A percentile compares a stretch with the other conserved stretches of the same genome.
Evolutionary conservation across 2,797 vertebrate genomes (phyloP).

Genomic region (Diplodus sargus): DNA sequence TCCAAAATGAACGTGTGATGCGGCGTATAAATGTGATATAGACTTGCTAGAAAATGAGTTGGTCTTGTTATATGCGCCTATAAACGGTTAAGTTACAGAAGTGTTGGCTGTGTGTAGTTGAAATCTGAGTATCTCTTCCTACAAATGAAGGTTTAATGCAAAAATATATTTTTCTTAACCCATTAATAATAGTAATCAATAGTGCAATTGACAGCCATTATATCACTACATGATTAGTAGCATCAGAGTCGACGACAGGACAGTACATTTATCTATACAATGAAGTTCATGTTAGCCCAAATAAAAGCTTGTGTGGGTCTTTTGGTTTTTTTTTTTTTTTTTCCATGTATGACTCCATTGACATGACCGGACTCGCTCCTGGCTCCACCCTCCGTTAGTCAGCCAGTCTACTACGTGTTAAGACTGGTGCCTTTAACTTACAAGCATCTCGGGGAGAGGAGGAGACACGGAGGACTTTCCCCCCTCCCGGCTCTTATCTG

Average conservation of each 20-base stretch:
- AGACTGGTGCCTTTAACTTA: constrained; percentile 62
- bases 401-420: constrained; percentile 71
- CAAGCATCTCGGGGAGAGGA: constrained; percentile 72
- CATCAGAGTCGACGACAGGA: background rate
- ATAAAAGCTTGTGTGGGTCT: background rate
- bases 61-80: too few relatives aligned
- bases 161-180: background rate
- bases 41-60: too few relatives aligned
- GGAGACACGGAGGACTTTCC: constrained; percentile 33
- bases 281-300: background rate
- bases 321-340: background rate
- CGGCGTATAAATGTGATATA: too few relatives aligned
- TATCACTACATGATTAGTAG: too few relatives aligned
- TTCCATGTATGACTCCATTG: constrained; percentile 43
- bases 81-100: background rate
- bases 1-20: too few relatives aligned
- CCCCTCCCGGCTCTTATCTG: constrained; percentile 26
- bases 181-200: too few relatives aligned
- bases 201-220: too few relatives aligned
- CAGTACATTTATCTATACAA: too few relatives aligned
- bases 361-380: constrained; percentile 61
- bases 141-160: background rate
- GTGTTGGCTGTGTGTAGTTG: background rate
- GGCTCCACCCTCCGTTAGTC: constrained; percentile 82
- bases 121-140: background rate